Evolutionary conservation across 2,888 invertebrate species (phyloP).

Genomic region (Alloplasta piceator): DNA sequence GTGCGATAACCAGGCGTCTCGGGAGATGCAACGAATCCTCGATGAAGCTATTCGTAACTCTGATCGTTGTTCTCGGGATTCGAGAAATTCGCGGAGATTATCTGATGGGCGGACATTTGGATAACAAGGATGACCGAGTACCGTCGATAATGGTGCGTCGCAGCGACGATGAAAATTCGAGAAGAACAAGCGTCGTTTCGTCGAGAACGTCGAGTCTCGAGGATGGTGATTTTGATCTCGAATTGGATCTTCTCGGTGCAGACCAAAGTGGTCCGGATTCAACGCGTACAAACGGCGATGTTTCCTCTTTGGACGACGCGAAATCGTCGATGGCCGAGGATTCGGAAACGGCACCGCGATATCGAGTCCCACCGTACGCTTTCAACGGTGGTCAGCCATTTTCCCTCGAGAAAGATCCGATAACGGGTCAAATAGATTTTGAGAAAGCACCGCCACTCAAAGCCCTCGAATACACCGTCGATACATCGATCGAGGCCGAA

Average conservation of each 20-base stretch:
- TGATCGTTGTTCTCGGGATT: slow-evolving; percentile 22
- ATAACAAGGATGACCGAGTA: slow-evolving; percentile 70
- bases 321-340: slow-evolving; percentile 34
- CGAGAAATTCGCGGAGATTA: slow-evolving; percentile 64
- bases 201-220: slow-evolving; percentile 71
- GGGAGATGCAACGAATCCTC: background rate
- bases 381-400: slow-evolving; percentile 89
- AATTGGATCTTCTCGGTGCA: slow-evolving; percentile 75
- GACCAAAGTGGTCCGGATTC: slow-evolving; percentile 73
- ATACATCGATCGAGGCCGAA: slow-evolving; percentile 66
- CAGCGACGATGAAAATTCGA: slow-evolving; percentile 34
- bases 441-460: slow-evolving; percentile 81
- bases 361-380: slow-evolving; percentile 79
- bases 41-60: background rate
- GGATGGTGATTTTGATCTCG: slow-evolving; percentile 69
- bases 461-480: slow-evolving; percentile 76
- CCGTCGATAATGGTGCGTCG: slow-evolving; percentile 26
- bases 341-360: slow-evolving; percentile 72
- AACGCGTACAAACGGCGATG: slow-evolving; percentile 47
- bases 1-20: background rate
- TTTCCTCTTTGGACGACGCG: slow-evolving; percentile 13
- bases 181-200: slow-evolving; percentile 59
- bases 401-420: slow-evolving; percentile 88
- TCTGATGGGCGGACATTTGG: slow-evolving; percentile 78
- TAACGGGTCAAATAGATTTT: slow-evolving; percentile 88